Evolutionary conservation across 2,113 vertebrate genomes (phyloP), one percentile per base, ranked within the genome.

Genomic region (Parus major): DNA sequence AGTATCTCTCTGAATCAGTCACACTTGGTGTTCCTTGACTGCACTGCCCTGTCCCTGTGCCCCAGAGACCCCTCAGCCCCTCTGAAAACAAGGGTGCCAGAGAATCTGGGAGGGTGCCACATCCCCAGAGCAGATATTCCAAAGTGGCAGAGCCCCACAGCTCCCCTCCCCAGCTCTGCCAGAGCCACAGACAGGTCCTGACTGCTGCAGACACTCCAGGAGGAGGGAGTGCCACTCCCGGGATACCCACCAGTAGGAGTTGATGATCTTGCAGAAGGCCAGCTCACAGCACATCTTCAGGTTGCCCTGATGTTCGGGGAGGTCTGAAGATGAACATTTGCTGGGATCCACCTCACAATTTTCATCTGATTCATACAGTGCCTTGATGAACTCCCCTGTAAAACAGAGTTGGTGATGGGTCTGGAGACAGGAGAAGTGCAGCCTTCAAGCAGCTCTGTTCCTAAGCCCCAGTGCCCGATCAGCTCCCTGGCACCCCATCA

Each of bases 261-360:
- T 99, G 98, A 99, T 99, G 98, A 99, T 99, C 97, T 99, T 99
- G 98, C 99, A 99, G 98, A 99, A 99, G 77, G 99, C 99, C 92
- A 99, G 98, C 93, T 99, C 99, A 0, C 99, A 99, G 98, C 99
- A 99, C 99, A 99, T 99, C 94, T 99, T 99, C 97, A 99, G 98
- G 98, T 99, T 99, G 97, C 99, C 98, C 98, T 99, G 99, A 93
- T 99, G 99, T 44, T 99, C 99, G 0, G 97, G 98, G 65, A 99
- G 99, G 92, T 99, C 99, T 0, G 98, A 97, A 2, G 99, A 98
- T 0, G 99, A 99, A 92, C 99, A 99, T 91, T 99, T 99, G 96
- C 98, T 98, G 8, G 98, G 98, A 94, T 99, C 99, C 96, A 99
- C 99, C 95, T 99, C 99, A 19, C 99, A 99, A 94, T 99, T 99